Conservation (phyloP, 1,140 invertebrate species). For the Trialeurodes vaporariorum region DNA sequence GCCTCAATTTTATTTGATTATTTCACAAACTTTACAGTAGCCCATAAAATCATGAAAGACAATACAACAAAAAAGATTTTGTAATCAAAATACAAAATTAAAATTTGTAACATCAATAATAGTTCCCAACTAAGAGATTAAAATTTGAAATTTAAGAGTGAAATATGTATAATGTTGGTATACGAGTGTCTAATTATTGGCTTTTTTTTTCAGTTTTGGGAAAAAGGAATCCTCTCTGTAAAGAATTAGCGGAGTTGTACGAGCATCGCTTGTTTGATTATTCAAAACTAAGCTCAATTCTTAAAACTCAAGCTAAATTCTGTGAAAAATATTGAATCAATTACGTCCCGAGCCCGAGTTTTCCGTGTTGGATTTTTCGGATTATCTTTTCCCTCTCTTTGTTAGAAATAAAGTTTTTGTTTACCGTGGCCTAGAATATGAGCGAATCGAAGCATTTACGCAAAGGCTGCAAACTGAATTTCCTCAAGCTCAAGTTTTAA, state of each 20-base stretch:
- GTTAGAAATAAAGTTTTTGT: slow-evolving; percentile 93
- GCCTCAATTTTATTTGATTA: no score
- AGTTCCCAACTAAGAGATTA: no score
- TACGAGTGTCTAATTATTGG: neutral
- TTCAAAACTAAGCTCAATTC: slow-evolving; percentile 66
- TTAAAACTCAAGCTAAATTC: slow-evolving; percentile 77
- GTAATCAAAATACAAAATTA: no score
- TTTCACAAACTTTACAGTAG: no score
- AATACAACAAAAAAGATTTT: no score
- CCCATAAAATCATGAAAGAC: no score
- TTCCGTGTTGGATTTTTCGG: slow-evolving; percentile 96
- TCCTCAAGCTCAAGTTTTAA: slow-evolving; percentile 78
- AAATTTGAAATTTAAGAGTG: no score
- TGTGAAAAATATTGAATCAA: slow-evolving; percentile 78
- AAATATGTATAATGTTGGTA: neutral
- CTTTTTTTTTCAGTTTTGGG: slow-evolving; percentile 64
- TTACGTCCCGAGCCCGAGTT: slow-evolving; percentile 82
- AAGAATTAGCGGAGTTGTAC: slow-evolving; percentile 81
- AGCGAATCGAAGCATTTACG: slow-evolving; percentile 87
- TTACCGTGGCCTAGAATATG: slow-evolving; percentile 91
- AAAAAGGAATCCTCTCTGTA: slow-evolving; percentile 85
- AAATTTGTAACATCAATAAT: no score
- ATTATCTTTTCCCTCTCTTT: slow-evolving; percentile 82
- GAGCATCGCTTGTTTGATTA: slow-evolving; percentile 86
- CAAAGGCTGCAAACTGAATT: slow-evolving; percentile 87